These are phyloP conservation scores for Gracilinanus agilis DNA, from an alignment of 2,113 vertebrate species.

Conservation along the genomic window DNA sequence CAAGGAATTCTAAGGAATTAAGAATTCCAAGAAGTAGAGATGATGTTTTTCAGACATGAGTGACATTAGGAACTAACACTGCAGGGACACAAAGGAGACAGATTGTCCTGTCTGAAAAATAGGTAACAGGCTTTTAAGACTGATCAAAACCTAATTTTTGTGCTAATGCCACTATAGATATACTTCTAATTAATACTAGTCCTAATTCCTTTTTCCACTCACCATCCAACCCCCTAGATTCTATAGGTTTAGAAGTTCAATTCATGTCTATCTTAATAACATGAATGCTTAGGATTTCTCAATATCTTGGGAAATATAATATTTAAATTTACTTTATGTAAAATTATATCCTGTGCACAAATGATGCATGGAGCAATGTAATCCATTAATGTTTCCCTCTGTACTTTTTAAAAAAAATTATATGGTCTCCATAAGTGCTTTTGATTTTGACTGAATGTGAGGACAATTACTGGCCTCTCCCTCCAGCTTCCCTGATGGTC, in stretches of 20 bases:
- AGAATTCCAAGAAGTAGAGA: neutral
- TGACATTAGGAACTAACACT: neutral
- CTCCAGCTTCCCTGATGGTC: neutral
- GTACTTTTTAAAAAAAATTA: neutral
- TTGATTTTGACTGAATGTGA: neutral
- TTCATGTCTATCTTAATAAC: neutral
- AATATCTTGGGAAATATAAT: slow-evolving; percentile 28
- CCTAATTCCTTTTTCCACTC: neutral
- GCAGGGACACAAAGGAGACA: too few species aligned
- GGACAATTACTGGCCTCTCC: neutral
- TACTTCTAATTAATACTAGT: neutral
- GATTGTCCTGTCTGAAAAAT: neutral
- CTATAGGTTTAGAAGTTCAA: neutral
- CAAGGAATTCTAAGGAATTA: neutral
- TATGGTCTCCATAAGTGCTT: too few species aligned
- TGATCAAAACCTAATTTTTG: neutral
- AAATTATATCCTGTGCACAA: neutral
- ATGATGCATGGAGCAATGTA: slow-evolving; percentile 1
- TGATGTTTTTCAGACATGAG: neutral
- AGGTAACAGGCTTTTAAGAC: neutral
- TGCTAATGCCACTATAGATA: accelerated
- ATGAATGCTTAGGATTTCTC: neutral
- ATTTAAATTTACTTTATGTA: neutral
- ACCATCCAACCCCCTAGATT: neutral
- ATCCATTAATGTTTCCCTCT: slow-evolving; percentile 28